phyloP scores from a whole-genome alignment of 2,797 vertebrate species.

The Gymnothorax javanicus region DNA sequence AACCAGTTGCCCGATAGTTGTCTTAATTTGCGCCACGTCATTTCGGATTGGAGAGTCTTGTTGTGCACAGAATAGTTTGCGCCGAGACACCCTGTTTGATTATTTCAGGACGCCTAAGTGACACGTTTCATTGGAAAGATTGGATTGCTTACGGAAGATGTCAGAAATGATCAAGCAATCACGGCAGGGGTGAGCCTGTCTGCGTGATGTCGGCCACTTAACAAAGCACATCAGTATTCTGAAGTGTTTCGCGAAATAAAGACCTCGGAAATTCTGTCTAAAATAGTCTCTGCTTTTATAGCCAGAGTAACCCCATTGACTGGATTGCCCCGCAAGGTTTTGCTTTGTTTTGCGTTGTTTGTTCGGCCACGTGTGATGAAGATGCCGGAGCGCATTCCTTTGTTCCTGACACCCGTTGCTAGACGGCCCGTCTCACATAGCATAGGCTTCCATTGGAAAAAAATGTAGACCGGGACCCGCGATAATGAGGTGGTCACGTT shows the following conservation, averaged over 20 bases:
- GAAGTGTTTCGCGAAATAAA: background rate
- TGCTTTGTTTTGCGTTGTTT: conserved; percentile 40
- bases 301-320: background rate
- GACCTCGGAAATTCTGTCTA: background rate
- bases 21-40: background rate
- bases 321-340: background rate
- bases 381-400: conserved; percentile 59
- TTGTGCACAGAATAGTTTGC: background rate
- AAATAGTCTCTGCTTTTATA: background rate
- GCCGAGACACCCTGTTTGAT: background rate
- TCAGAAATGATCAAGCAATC: background rate
- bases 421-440: conserved; percentile 1
- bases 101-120: background rate
- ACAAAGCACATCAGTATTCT: background rate
- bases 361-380: conserved; percentile 57
- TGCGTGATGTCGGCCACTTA: background rate
- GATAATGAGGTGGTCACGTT: conserved; percentile 2
- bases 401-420: conserved; percentile 51
- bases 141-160: background rate
- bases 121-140: background rate
- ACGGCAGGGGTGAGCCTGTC: background rate
- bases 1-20: background rate
- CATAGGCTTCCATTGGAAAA: background rate
- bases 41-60: background rate
- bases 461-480: conserved; percentile 14